Evolutionary conservation across 2,113 vertebrate genomes (phyloP), one percentile per base, ranked within the genome.

Genomic region (Haplochromis burtoni): DNA sequence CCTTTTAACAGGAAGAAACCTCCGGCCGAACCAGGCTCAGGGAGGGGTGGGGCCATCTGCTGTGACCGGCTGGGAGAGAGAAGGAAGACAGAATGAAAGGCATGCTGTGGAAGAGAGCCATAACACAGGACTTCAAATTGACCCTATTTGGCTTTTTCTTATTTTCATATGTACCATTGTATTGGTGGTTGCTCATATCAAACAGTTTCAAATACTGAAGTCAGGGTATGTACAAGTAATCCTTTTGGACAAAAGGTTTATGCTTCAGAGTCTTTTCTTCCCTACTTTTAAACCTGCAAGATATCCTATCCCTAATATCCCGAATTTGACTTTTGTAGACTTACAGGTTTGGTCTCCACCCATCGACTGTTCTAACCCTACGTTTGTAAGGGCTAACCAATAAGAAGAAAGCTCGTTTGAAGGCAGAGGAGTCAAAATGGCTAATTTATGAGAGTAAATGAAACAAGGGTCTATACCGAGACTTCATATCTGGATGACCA

Each of bases 1-100:
- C 59, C 59, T 63, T 33, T 63, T 10, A 33, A 63, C 59, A 63
- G 59, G 59, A 63, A 1, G 59, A 61, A 61, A 11, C 29, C 29
- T 61, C 29, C 0, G 0, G 6, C 42, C 0, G 8, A n/a, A 57
- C 0, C 26, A 61, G 26, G 57, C 3, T 31, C 26, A 61, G 2
- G 14, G 57, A 61, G 57, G 26, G 14, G 57, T 8, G 57, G 5
- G 55, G 57, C 5, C 57, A 31, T 61, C 57, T 61, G 57, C 57
- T 61, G 57, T 4, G 26, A 61, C 5, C 0, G 14, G 57, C 17
- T 61, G 57, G 57, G 57, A 2, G 57, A 31, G 14, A 31, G 26
- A 61, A 61, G 8, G 57, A 17, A 61, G 14, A 31, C 57, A 31
- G 14, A 0, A 31, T 31, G 17, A 59, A 59, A 59, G 24, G 3